These are phyloP conservation scores for Morbakka virulenta DNA, from an alignment of 30 jellyfish, hydroid and myxozoan genomes.

Conservation along the genomic window DNA sequence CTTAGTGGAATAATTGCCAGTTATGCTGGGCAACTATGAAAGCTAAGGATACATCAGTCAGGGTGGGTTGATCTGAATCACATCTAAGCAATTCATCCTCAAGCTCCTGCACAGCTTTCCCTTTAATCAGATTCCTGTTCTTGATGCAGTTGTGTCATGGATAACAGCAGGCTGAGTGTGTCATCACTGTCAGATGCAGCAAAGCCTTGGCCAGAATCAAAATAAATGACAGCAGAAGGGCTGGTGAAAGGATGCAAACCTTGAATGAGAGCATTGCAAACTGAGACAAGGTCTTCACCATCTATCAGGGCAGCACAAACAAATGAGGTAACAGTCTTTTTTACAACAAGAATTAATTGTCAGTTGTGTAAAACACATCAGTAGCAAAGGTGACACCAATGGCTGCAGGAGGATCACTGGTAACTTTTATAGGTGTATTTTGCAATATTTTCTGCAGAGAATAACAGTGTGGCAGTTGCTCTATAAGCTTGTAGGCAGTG, in stretches of 20 bases:
- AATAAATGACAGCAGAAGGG: slow-evolving; percentile 17
- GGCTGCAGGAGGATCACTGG: slow-evolving; percentile 21
- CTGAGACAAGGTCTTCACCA: slow-evolving; percentile 1
- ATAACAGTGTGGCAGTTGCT: too few species aligned
- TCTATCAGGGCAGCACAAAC: too few species aligned
- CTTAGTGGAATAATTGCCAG: slow-evolving; percentile 18
- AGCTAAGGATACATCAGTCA: slow-evolving; percentile 4
- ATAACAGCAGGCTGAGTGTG: neutral
- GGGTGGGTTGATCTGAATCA: slow-evolving; percentile 11
- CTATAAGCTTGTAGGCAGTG: too few species aligned
- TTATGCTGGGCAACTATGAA: slow-evolving; percentile 10
- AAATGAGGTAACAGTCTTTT: slow-evolving; percentile 13
- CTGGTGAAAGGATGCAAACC: slow-evolving; percentile 1
- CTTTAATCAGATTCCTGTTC: slow-evolving; percentile 44
- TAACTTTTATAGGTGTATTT: neutral
- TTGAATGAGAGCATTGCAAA: slow-evolving; percentile 14
- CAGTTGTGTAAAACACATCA: too few species aligned
- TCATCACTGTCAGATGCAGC: neutral
- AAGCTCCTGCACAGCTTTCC: slow-evolving; percentile 40
- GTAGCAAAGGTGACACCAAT: slow-evolving; percentile 29
- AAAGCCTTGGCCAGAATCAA: slow-evolving; percentile 55
- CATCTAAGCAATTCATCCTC: slow-evolving; percentile 26
- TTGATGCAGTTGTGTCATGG: slow-evolving; percentile 15
- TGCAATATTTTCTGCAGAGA: slow-evolving; percentile 4
- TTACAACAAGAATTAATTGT: slow-evolving; percentile 34